phyloP scores from a whole-genome alignment of 2,113 vertebrate genomes.

The Aegotheles bennettii region DNA sequence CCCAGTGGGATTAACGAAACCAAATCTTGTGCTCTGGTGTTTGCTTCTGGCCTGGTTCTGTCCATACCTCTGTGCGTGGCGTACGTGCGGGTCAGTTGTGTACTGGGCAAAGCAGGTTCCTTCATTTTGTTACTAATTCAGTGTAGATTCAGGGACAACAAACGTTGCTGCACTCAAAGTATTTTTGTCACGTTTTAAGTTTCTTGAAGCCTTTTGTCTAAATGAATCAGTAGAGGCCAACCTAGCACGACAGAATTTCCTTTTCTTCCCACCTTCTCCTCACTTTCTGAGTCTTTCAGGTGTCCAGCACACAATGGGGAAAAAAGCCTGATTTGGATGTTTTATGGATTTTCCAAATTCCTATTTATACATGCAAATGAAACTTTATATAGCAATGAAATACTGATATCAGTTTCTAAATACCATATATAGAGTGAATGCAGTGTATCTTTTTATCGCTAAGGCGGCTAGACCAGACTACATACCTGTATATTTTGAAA shows the following conservation, averaged over 20 bases:
- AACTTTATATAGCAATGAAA: constrained; percentile 5
- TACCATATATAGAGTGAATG: background rate
- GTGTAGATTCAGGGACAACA: constrained; percentile 50
- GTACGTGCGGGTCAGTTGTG: background rate
- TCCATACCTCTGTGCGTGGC: background rate
- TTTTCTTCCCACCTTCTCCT: background rate
- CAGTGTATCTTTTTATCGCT: constrained; percentile 38
- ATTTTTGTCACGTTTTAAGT: background rate
- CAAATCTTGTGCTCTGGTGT: background rate
- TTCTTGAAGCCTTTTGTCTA: constrained; percentile 50
- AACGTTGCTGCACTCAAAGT: constrained; percentile 43
- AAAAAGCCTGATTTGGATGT: constrained; percentile 4
- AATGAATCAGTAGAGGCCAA: background rate
- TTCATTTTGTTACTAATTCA: background rate
- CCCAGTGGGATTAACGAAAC: background rate
- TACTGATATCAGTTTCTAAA: constrained; percentile 43
- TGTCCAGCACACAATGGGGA: constrained; percentile 16
- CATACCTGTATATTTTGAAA: constrained; percentile 40
- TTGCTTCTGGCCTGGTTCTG: background rate
- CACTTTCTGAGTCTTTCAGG: background rate
- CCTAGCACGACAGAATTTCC: background rate
- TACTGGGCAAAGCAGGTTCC: constrained; percentile 50
- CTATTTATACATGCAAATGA: constrained; percentile 44
- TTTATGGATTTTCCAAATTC: constrained; percentile 33
- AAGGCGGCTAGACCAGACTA: constrained; percentile 31